phyloP scores from a whole-genome alignment of 2,888 invertebrate species.

The Xanthia icteritia region DNA sequence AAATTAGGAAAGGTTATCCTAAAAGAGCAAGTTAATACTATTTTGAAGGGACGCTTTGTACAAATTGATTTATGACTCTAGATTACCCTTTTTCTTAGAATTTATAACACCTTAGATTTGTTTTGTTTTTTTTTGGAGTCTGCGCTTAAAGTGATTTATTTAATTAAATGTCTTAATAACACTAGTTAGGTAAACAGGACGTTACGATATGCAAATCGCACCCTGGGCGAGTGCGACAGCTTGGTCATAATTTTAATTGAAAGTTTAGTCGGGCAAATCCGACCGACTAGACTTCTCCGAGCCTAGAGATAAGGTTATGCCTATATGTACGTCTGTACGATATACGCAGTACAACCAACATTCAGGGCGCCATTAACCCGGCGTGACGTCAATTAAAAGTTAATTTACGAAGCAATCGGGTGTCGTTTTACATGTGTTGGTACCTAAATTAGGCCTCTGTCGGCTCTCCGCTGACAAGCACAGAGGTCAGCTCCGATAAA shows the following conservation, averaged over 20 bases:
- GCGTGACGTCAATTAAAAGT: conserved; percentile 63
- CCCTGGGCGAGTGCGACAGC: neutral
- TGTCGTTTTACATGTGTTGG: conserved; percentile 71
- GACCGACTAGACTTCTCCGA: neutral
- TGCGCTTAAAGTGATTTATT: conserved; percentile 29
- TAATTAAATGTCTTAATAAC: conserved; percentile 24
- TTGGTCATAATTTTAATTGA: neutral
- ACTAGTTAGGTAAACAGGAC: conserved; percentile 31
- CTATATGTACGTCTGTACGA: neutral
- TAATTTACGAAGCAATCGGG: conserved; percentile 69
- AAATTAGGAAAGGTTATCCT: too few relatives aligned
- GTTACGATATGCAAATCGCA: neutral
- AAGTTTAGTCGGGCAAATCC: neutral
- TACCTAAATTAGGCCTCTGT: conserved; percentile 78
- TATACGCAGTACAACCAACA: neutral
- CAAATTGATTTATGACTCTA: conserved; percentile 68
- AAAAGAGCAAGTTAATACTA: conserved; percentile 53
- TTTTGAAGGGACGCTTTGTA: conserved; percentile 57
- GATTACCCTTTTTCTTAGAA: conserved; percentile 49
- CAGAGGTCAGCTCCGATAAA: conserved; percentile 78
- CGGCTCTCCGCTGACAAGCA: conserved; percentile 65
- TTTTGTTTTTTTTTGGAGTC: conserved; percentile 14
- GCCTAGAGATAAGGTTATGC: neutral
- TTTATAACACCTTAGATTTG: neutral
- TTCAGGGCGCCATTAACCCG: conserved; percentile 30